These are phyloP conservation scores for Morpho helenor DNA, from an alignment of 2,888 invertebrate species.

Conservation along the genomic window DNA sequence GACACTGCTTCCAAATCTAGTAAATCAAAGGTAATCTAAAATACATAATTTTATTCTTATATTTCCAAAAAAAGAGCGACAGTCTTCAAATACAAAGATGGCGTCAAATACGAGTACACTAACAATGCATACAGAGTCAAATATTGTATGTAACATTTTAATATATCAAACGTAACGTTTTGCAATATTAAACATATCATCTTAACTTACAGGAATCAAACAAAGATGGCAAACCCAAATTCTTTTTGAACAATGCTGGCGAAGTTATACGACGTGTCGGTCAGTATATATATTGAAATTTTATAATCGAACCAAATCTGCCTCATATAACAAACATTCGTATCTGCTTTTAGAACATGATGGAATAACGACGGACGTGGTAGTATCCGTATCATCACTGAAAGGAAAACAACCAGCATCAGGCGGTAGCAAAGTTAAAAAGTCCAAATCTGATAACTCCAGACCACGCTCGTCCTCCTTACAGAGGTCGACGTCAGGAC, in stretches of 20 bases:
- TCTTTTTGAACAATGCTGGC: slow-evolving; percentile 73
- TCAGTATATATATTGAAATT: slow-evolving; percentile 29
- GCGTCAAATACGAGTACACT: too few species aligned
- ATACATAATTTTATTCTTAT: too few species aligned
- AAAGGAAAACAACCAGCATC: slow-evolving; percentile 74
- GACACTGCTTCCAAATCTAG: slow-evolving; percentile 76
- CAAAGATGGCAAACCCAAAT: slow-evolving; percentile 69
- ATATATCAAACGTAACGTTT: too few species aligned
- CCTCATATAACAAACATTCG: neutral
- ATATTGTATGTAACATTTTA: too few species aligned
- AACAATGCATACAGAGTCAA: too few species aligned
- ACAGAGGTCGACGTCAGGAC: slow-evolving; percentile 67
- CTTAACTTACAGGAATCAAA: slow-evolving; percentile 57
- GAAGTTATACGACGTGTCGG: slow-evolving; percentile 73
- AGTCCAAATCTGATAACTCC: slow-evolving; percentile 64
- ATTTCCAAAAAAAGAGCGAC: too few species aligned
- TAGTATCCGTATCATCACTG: slow-evolving; percentile 64
- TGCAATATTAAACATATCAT: neutral
- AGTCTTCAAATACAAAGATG: too few species aligned
- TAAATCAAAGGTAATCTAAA: slow-evolving; percentile 62
- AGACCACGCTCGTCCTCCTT: slow-evolving; percentile 64
- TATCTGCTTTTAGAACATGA: slow-evolving; percentile 49
- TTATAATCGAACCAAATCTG: neutral
- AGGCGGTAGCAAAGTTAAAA: slow-evolving; percentile 70
- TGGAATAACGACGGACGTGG: slow-evolving; percentile 60